Evolutionary conservation across 2,113 vertebrate species (phyloP), one percentile per base, ranked within the genome.

Genomic region (Morphnarchus princeps): DNA sequence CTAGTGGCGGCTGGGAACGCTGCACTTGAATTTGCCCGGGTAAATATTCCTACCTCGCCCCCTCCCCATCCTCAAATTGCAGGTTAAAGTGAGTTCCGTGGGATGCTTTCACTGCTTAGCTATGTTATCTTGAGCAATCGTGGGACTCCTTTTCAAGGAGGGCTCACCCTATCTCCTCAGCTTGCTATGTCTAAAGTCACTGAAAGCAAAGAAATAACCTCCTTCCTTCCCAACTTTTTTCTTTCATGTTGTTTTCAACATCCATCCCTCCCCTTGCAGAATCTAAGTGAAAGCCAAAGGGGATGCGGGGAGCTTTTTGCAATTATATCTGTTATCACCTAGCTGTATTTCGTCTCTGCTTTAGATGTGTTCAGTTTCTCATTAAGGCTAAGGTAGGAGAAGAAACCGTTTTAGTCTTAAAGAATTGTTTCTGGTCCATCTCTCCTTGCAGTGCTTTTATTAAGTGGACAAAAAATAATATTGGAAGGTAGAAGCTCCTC

Each of bases 1-100:
- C 99, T 99, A 99, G 99, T 69, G 99, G 98, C 65, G 92, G 95
- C 91, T 94, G 94, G 69, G 91, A 95, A 95, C 38, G 96, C 97
- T 98, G 97, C 98, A 98, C 43, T 96, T 87, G 45, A 92, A 97
- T 95, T 97, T 92, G 66, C 97, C 95, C 94, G 96, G 96, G 96
- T 89, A 95, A 98, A 97, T 95, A 91, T 89, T 87, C 90, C 66
- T 88, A 83, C 42, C 62, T 97, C 18, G 24, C 90, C 92, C 90
- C 95, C 92, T 96, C 95, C 89, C 73, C 87, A 87, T 62, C 31
- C 32, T 80, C 94, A 93, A 31, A 73, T 6, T 90, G 72, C 86
- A 80, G 96, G 77, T 73, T 91, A 57, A 84, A 34, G 52, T 45
- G 95, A 93, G 91, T 62, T 89, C 58, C 12, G 5, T 82, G 69